Evolutionary conservation across 2,888 invertebrate genomes (phyloP).

Genomic region (Watsonalla binaria): DNA sequence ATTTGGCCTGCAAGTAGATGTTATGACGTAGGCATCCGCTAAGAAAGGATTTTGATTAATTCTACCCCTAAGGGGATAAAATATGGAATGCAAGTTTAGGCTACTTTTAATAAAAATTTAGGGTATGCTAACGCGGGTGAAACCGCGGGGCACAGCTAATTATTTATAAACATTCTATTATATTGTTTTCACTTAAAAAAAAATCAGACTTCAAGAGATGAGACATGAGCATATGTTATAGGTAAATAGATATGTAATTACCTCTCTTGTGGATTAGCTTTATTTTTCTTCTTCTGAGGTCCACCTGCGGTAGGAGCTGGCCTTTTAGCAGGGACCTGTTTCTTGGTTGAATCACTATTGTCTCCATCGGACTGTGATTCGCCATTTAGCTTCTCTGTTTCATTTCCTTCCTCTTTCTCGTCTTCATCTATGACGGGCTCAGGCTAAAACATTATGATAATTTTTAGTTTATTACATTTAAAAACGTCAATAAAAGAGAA

Average conservation of each 20-base stretch:
- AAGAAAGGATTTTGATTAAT: too few species aligned
- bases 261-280: slow-evolving; percentile 28
- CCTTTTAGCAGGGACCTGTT: slow-evolving; percentile 38
- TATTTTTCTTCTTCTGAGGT: slow-evolving; percentile 50
- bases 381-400: slow-evolving; percentile 41
- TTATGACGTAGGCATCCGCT: too few species aligned
- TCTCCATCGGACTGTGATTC: slow-evolving; percentile 35
- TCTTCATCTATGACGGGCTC: slow-evolving; percentile 66
- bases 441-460: slow-evolving; percentile 46
- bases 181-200: too few species aligned
- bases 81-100: too few species aligned
- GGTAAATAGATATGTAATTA: slow-evolving; percentile 15
- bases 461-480: background rate
- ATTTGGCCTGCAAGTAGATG: too few species aligned
- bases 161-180: too few species aligned
- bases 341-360: slow-evolving; percentile 17
- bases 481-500: too few species aligned
- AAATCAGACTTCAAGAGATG: too few species aligned
- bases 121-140: too few species aligned
- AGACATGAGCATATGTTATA: background rate
- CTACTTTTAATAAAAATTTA: too few species aligned
- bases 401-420: slow-evolving; percentile 42
- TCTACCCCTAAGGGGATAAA: too few species aligned
- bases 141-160: too few species aligned
- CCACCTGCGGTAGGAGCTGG: slow-evolving; percentile 32